Conservation (phyloP, 2,797 vertebrate genomes). For the Ctenopoma kingsleyae region DNA sequence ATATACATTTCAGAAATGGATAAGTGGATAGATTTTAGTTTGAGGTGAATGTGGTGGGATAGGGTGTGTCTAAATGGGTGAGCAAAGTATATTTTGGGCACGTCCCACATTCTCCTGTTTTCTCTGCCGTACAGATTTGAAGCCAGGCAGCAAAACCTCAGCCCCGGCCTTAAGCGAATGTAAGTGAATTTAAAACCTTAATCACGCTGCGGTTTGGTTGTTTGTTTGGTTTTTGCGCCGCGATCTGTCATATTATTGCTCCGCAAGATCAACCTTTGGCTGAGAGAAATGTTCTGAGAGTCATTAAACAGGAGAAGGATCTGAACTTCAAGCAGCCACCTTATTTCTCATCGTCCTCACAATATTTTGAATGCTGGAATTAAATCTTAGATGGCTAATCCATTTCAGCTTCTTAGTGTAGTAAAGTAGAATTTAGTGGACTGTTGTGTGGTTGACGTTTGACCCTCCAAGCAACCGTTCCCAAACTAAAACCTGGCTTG, state of each 20-base stretch:
- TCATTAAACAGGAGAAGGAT: constrained; percentile 25
- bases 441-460: constrained; percentile 36
- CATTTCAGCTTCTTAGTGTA: constrained; percentile 23
- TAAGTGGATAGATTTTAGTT: constrained; percentile 24
- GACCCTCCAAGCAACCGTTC: constrained; percentile 29
- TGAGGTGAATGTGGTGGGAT: constrained; percentile 51
- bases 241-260: constrained; percentile 57
- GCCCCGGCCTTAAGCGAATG: constrained; percentile 36
- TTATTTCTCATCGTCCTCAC: constrained; percentile 40
- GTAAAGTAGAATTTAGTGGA: constrained; percentile 34
- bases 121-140: constrained; percentile 59
- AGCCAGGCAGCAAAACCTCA: constrained; percentile 57
- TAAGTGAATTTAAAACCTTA: constrained; percentile 60
- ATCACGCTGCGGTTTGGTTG: constrained; percentile 65
- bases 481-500: constrained; percentile 46
- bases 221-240: constrained; percentile 73
- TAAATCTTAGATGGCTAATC: constrained; percentile 38
- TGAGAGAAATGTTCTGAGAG: constrained; percentile 13
- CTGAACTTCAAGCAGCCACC: constrained; percentile 7
- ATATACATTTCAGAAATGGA: constrained; percentile 14
- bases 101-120: constrained; percentile 50
- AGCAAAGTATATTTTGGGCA: constrained; percentile 70
- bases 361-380: constrained; percentile 50
- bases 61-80: constrained; percentile 45
- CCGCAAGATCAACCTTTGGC: constrained; percentile 58